Base-by-base conservation (phyloP, 2,113 vertebrate species). In the Perca flavescens region DNA sequence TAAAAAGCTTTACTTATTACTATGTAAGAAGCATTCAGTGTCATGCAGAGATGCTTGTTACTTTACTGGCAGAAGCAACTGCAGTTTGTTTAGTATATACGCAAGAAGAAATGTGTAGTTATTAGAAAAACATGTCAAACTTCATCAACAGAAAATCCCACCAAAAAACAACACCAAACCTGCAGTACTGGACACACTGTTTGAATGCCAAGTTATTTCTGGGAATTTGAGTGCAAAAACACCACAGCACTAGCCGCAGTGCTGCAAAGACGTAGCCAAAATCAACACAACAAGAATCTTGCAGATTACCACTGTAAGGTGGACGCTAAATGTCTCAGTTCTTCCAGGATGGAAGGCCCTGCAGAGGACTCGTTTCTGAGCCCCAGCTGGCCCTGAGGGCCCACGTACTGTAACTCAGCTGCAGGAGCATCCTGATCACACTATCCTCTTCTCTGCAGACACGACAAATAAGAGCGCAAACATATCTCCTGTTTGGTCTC, bases 201-300 rank as follows among this genome's bases (percentile, higher is more conserved):
- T 62, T 28, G 40, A 53, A 46, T 65, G 62, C 79, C 57, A 88
- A 72, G 36, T 49, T 74, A 52, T 77, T 87, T 77, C 76, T 61
- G 60, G 28, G 73, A 87, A 79, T 76, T 13, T 47, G 36, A 50
- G 58, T 28, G 76, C 43, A 74, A 19, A 72, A 68, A 52, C 56
- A 60, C 50, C 31, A 47, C 52, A 58, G 75, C 25, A 14, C n/a
- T 12, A 49, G 60, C 61, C 15, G 34, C 46, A 74, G 25, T 57
- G 73, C 28, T 60, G 62, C 72, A 25, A 2, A 0, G 9, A 52
- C 4, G 21, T 2, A 12, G 46, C 80, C 84, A 79, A 76, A 68
- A 74, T 75, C 80, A 75, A 80, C 80, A 85, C 19, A 3, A 40
- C 34, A 57, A 62, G 71, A 82, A 79, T 77, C 56, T 73, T 1